phyloP scores from a whole-genome alignment of 2,888 invertebrate genomes.

The Epinotia demarniana region DNA sequence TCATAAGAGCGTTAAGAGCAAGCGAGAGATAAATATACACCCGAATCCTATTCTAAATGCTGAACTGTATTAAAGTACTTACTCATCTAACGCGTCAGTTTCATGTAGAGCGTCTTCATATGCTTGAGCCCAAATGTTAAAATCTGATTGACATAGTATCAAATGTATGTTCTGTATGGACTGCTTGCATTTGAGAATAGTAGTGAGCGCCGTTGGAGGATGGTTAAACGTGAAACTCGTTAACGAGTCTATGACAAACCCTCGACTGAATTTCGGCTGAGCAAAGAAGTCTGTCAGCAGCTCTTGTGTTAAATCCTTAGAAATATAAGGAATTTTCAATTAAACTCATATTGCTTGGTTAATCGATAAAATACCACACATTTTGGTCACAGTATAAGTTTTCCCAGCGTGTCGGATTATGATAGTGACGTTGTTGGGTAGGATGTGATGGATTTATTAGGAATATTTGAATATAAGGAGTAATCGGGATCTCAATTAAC shows the following conservation, averaged over 20 bases:
- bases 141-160: constrained; percentile 73
- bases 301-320: constrained; percentile 70
- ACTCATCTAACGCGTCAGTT: constrained; percentile 66
- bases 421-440: not conserved
- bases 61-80: constrained; percentile 49
- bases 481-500: too few relatives aligned
- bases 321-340: not conserved
- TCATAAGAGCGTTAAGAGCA: too few relatives aligned
- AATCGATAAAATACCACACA: not conserved
- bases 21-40: too few relatives aligned
- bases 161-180: constrained; percentile 70
- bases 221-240: constrained; percentile 69
- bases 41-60: too few relatives aligned
- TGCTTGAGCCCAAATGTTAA: constrained; percentile 68
- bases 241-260: constrained; percentile 73
- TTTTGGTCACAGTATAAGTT: not conserved
- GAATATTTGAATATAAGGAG: not conserved
- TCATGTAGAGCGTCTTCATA: constrained; percentile 70
- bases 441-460: not conserved
- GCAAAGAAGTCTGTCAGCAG: constrained; percentile 68
- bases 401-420: not conserved
- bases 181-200: constrained; percentile 70
- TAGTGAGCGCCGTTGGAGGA: constrained; percentile 64
- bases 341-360: not conserved
- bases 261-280: constrained; percentile 63